Conservation (phyloP, 2,888 invertebrate species). For the Dinocampus coccinellae region DNA sequence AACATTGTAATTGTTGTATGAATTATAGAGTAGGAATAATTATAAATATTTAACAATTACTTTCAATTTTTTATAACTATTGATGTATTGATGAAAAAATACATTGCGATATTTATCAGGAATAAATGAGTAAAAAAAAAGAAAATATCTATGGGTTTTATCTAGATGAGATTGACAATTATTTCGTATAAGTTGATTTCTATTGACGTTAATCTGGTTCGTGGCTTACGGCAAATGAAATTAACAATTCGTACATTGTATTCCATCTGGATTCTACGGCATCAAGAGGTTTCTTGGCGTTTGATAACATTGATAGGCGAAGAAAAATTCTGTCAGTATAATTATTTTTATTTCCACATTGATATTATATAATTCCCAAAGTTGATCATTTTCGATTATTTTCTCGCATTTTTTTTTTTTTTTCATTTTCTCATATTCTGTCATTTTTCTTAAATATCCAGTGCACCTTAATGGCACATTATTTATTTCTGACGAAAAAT, state of each 20-base stretch:
- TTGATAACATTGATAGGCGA: slow-evolving; percentile 7
- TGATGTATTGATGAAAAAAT: not conserved
- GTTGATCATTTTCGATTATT: slow-evolving; percentile 20
- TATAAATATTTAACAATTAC: not conserved
- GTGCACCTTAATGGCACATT: too few species aligned
- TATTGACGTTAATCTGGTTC: slow-evolving; percentile 63
- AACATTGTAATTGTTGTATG: not conserved
- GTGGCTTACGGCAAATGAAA: slow-evolving; percentile 60
- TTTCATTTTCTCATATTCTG: too few species aligned
- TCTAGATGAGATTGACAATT: slow-evolving; percentile 52
- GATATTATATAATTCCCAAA: not conserved
- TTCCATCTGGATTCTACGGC: not conserved
- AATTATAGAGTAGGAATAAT: not conserved
- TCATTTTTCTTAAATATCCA: too few species aligned
- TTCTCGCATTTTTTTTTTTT: not conserved
- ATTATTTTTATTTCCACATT: not conserved
- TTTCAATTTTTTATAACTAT: not conserved
- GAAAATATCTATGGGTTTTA: not conserved
- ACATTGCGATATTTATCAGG: not conserved
- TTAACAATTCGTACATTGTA: slow-evolving; percentile 56
- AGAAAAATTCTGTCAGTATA: slow-evolving; percentile 1
- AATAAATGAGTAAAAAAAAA: not conserved
- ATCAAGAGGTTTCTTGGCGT: slow-evolving; percentile 7
- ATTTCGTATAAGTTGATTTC: slow-evolving; percentile 56
- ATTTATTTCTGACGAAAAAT: too few species aligned